phyloP scores from a whole-genome alignment of 2,888 invertebrate species.

The Entomobrya multifasciata region DNA sequence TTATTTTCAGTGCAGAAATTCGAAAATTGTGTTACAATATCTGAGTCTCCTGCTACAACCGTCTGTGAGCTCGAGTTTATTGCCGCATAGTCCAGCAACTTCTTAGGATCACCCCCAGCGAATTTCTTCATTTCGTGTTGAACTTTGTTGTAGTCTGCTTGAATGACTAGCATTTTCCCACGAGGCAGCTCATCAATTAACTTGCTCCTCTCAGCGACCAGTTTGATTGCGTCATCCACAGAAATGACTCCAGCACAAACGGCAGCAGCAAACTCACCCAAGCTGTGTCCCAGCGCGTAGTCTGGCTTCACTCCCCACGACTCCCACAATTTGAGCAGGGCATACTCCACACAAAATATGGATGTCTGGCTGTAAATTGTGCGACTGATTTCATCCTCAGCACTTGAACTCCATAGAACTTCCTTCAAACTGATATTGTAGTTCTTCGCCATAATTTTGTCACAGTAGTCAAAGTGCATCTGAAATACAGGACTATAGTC shows the following conservation, averaged over 20 bases:
- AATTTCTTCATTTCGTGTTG: no score
- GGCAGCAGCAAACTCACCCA: conserved; percentile 70
- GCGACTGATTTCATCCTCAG: conserved; percentile 24
- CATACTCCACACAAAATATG: conserved; percentile 70
- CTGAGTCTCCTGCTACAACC: conserved; percentile 56
- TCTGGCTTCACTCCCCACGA: conserved; percentile 68
- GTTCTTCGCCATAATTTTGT: conserved; percentile 14
- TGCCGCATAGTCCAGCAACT: no score
- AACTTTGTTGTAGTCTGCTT: background rate
- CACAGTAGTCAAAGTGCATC: conserved; percentile 58
- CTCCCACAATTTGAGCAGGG: conserved; percentile 61
- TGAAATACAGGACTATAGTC: conserved; percentile 45
- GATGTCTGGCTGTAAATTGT: conserved; percentile 70
- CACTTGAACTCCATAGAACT: conserved; percentile 42
- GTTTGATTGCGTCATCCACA: conserved; percentile 61
- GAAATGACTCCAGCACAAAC: conserved; percentile 53
- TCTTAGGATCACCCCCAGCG: no score
- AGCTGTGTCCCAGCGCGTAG: conserved; percentile 69
- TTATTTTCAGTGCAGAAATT: background rate
- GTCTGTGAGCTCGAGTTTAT: conserved; percentile 65
- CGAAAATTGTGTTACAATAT: conserved; percentile 19
- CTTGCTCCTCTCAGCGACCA: conserved; percentile 61
- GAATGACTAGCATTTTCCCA: conserved; percentile 51
- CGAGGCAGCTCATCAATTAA: conserved; percentile 57
- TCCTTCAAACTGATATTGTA: conserved; percentile 19